These are phyloP conservation scores for Pelodytes ibericus DNA, from an alignment of 2,797 vertebrate genomes.

Conservation along the genomic window DNA sequence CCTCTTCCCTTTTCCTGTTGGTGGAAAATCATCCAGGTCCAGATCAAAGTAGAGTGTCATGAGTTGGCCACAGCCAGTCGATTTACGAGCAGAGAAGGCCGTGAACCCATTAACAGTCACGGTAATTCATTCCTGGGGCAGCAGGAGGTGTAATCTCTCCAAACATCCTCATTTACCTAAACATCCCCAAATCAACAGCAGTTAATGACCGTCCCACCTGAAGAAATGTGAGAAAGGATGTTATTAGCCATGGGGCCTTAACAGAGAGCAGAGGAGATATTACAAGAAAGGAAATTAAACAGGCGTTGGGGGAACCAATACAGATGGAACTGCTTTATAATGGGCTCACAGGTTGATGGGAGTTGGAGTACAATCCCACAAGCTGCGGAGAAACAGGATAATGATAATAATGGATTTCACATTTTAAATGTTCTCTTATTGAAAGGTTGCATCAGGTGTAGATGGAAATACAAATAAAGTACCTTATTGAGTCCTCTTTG, in stretches of 20 bases:
- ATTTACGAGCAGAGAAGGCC: constrained; percentile 80
- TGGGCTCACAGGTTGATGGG: no score
- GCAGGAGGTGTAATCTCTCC: constrained; percentile 66
- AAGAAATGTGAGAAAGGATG: constrained; percentile 62
- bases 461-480: no score
- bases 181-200: constrained; percentile 31
- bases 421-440: no score
- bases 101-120: constrained; percentile 73
- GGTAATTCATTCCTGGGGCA: constrained; percentile 70
- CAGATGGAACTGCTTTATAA: no score
- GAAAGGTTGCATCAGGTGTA: no score
- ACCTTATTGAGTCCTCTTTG: no score
- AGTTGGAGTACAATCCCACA: no score
- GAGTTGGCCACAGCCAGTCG: constrained; percentile 57
- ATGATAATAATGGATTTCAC: no score
- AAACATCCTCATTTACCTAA: constrained; percentile 62
- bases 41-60: constrained; percentile 76
- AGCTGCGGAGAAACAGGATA: no score
- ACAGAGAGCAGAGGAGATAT: constrained; percentile 28
- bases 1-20: constrained; percentile 77
- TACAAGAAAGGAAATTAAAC: background rate
- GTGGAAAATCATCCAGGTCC: constrained; percentile 72
- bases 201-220: constrained; percentile 38
- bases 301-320: no score
- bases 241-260: constrained; percentile 26